Percentiles rank a stretch among this genome's conserved stretches.
These are phyloP conservation scores for Myathropa florea DNA, from an alignment of 2,888 invertebrate genomes.

Conservation along the genomic window DNA sequence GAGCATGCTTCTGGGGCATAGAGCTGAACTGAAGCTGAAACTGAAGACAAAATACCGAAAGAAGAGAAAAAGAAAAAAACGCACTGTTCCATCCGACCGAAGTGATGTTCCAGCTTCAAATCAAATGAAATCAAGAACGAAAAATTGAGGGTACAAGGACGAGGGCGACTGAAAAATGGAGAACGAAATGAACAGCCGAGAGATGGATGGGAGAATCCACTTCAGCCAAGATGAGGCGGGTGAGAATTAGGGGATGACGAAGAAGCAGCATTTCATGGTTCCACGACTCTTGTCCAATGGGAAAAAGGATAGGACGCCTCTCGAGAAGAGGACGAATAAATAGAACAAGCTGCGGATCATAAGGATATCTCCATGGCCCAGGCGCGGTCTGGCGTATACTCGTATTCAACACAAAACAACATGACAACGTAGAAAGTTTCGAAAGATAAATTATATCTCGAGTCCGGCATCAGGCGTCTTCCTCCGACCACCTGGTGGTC, in stretches of 20 bases:
- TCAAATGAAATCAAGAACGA: conserved; percentile 32
- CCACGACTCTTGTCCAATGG: too few species aligned
- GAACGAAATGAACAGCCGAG: conserved; percentile 34
- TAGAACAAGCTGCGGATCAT: neutral
- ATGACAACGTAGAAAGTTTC: conserved; percentile 32
- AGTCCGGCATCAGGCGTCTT: neutral
- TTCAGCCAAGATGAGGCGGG: conserved; percentile 25
- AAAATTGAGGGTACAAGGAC: neutral
- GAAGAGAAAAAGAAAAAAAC: neutral
- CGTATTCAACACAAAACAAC: conserved; percentile 44
- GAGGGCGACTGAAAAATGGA: conserved; percentile 26
- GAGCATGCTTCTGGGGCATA: neutral
- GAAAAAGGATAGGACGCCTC: conserved; percentile 9
- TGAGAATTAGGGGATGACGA: conserved; percentile 25
- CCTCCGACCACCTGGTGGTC: conserved; percentile 5
- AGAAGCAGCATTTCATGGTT: conserved; percentile 45
- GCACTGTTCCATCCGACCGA: neutral
- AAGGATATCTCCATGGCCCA: conserved; percentile 23
- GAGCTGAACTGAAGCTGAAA: neutral
- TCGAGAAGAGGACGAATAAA: neutral
- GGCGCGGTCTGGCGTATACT: conserved; percentile 2
- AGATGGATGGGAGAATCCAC: conserved; percentile 41
- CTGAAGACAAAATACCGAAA: neutral
- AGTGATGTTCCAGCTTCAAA: conserved; percentile 24
- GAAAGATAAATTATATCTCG: conserved; percentile 30